phyloP scores from a whole-genome alignment of 2,888 invertebrate genomes.

The Leptothorax acervorum region DNA sequence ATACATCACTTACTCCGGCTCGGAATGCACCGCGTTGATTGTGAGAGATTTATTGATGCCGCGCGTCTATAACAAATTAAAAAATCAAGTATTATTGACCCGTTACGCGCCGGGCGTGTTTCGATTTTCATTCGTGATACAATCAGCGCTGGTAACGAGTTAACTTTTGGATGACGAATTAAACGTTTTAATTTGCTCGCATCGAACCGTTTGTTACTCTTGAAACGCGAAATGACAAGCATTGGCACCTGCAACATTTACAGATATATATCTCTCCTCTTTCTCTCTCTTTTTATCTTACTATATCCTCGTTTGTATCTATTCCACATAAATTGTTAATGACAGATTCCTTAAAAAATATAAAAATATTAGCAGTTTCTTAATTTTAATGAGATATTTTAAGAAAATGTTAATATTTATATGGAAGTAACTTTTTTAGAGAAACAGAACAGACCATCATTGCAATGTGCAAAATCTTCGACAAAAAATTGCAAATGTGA shows the following conservation, averaged over 20 bases:
- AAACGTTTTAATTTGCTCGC: slow-evolving; percentile 50
- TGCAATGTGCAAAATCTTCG: too few species aligned
- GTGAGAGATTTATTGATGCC: slow-evolving; percentile 49
- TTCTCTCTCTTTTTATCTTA: background rate
- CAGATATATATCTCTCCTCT: background rate
- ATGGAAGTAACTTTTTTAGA: too few species aligned
- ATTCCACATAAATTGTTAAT: background rate
- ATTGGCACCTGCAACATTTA: slow-evolving; percentile 5
- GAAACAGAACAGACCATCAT: too few species aligned
- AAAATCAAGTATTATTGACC: slow-evolving; percentile 50
- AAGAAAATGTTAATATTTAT: too few species aligned
- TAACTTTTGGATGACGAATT: slow-evolving; percentile 39
- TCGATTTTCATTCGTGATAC: slow-evolving; percentile 31
- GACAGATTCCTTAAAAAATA: background rate
- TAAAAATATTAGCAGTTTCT: background rate
- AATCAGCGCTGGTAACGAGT: slow-evolving; percentile 44
- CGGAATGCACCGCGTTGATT: slow-evolving; percentile 30
- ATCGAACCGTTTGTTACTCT: slow-evolving; percentile 6
- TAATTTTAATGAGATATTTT: background rate
- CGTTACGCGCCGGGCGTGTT: background rate
- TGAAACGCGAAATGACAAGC: slow-evolving; percentile 46
- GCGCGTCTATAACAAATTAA: slow-evolving; percentile 44
- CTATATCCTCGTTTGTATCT: background rate
- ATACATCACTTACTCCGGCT: slow-evolving; percentile 50
- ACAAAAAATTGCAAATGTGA: too few species aligned